phyloP scores from a whole-genome alignment of 92 coral and sea anemone genomes.

The Zoanthus solanderi region DNA sequence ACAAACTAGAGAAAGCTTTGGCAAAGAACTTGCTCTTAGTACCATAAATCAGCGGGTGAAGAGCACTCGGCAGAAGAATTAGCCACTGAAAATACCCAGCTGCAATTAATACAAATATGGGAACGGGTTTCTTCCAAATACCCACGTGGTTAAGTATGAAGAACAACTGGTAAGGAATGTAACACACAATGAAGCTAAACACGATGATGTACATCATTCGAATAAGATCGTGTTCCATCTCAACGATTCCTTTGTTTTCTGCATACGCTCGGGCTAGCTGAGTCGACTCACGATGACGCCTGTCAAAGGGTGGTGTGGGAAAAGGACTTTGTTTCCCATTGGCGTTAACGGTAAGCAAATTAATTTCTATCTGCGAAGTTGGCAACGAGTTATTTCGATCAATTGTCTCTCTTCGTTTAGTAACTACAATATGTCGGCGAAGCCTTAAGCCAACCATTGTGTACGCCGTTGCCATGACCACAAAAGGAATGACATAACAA shows the following conservation, averaged over 20 bases:
- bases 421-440: slow-evolving; percentile 51
- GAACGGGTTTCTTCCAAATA: slow-evolving; percentile 10
- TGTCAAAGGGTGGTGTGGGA: not conserved
- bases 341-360: not conserved
- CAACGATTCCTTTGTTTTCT: slow-evolving; percentile 18
- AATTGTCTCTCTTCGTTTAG: not conserved
- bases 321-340: not conserved
- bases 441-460: slow-evolving; percentile 72
- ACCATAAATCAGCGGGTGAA: slow-evolving; percentile 32
- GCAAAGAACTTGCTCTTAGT: slow-evolving; percentile 37
- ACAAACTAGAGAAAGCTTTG: slow-evolving; percentile 25
- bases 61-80: slow-evolving; percentile 25
- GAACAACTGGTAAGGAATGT: slow-evolving; percentile 75
- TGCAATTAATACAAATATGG: not conserved
- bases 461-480: slow-evolving; percentile 71
- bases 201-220: slow-evolving; percentile 84
- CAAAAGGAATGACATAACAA: slow-evolving; percentile 62
- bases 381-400: not conserved
- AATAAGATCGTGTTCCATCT: slow-evolving; percentile 73
- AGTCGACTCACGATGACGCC: not conserved
- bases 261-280: not conserved
- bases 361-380: slow-evolving; percentile 6
- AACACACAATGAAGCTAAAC: slow-evolving; percentile 68
- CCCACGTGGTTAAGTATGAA: slow-evolving; percentile 44
- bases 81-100: slow-evolving; percentile 30